phyloP scores from a whole-genome alignment of 2,888 invertebrate species.

The Antheraea yamamai region DNA sequence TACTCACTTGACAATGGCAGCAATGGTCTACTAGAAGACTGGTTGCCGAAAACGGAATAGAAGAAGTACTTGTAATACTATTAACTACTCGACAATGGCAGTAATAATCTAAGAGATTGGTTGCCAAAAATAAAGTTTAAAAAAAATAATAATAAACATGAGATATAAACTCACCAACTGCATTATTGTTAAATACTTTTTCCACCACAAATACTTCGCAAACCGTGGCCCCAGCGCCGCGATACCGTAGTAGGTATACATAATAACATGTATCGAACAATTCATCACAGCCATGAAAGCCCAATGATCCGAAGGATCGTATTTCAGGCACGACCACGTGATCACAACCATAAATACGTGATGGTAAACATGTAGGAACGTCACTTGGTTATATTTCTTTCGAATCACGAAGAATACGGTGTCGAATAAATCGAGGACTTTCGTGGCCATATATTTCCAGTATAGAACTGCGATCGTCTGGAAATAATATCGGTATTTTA shows the following conservation, averaged over 20 bases:
- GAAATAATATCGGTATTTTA: conserved; percentile 22
- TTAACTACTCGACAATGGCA: no score
- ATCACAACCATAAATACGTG: conserved; percentile 87
- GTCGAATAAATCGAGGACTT: conserved; percentile 86
- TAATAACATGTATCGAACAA: conserved; percentile 86
- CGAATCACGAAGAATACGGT: conserved; percentile 91
- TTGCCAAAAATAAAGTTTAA: no score
- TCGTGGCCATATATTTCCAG: conserved; percentile 88
- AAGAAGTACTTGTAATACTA: no score
- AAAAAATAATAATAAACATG: neutral
- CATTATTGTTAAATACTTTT: conserved; percentile 88
- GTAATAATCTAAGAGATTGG: no score
- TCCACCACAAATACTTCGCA: conserved; percentile 90
- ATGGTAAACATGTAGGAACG: conserved; percentile 93
- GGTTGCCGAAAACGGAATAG: no score
- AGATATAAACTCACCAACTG: conserved; percentile 82
- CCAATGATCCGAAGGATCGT: conserved; percentile 87
- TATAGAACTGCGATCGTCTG: conserved; percentile 46
- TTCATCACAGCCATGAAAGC: conserved; percentile 86
- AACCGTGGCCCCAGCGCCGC: conserved; percentile 86
- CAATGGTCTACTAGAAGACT: no score
- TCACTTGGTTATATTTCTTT: conserved; percentile 87
- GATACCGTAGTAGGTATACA: conserved; percentile 88
- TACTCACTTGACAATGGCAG: no score
- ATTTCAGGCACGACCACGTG: conserved; percentile 87